Conservation (phyloP, 2,113 vertebrate genomes). For the Sarotherodon lohbergeri region DNA sequence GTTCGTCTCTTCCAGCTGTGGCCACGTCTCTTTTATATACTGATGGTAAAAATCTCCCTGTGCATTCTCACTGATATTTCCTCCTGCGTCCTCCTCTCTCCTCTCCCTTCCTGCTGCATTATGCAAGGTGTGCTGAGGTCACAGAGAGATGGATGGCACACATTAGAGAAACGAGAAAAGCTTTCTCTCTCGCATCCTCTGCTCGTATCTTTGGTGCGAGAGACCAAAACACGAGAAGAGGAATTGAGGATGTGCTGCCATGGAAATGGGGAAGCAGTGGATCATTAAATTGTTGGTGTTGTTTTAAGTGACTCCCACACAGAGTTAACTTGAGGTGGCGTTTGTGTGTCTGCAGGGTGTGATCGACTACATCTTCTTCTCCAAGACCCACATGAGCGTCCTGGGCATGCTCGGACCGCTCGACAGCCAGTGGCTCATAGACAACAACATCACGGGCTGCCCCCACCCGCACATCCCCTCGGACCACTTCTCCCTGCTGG, state of each 20-base stretch:
- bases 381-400: conserved; percentile 94
- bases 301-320: not conserved
- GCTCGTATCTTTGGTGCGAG: not conserved
- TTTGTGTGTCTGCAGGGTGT: conserved; percentile 78
- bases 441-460: conserved; percentile 98
- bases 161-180: not conserved
- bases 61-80: not conserved
- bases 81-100: not conserved
- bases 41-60: not conserved
- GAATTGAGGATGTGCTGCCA: not conserved
- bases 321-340: not conserved
- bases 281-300: not conserved
- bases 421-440: conserved; percentile 93
- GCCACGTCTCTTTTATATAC: fast-evolving
- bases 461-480: conserved; percentile 99
- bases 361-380: conserved; percentile 99
- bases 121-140: fast-evolving
- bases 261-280: not conserved
- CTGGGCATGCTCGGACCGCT: conserved; percentile 93
- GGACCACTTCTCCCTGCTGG: conserved; percentile 99
- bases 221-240: not conserved
- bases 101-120: not conserved
- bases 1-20: not conserved
- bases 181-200: not conserved
- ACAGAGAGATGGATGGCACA: not conserved